These are phyloP conservation scores for Chymomyza costata DNA, from an alignment of 1,140 invertebrate genomes.

Conservation along the genomic window DNA sequence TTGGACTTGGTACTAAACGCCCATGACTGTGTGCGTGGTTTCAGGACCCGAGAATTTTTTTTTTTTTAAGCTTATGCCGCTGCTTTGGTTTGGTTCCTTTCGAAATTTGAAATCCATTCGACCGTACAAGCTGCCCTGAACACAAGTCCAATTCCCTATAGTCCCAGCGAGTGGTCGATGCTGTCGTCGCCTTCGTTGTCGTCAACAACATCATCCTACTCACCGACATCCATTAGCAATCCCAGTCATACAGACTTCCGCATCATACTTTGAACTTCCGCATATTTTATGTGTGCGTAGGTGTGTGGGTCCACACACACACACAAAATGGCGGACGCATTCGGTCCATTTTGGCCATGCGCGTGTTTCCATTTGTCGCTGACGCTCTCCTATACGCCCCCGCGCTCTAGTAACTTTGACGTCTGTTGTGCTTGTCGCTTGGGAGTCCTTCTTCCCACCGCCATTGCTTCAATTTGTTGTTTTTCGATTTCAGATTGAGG, in stretches of 20 bases:
- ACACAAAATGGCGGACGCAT: slow-evolving; percentile 60
- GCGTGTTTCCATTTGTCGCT: slow-evolving; percentile 36
- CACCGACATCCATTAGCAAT: slow-evolving; percentile 68
- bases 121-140: slow-evolving; percentile 50
- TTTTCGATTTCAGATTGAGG: slow-evolving; percentile 11
- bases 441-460: slow-evolving; percentile 14
- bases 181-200: slow-evolving; percentile 9
- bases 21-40: slow-evolving; percentile 48
- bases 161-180: too few relatives aligned
- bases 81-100: slow-evolving; percentile 33
- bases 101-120: slow-evolving; percentile 57
- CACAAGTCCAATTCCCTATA: too few relatives aligned
- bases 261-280: slow-evolving; percentile 70
- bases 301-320: slow-evolving; percentile 12
- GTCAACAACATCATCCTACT: slow-evolving; percentile 17
- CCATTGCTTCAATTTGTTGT: slow-evolving; percentile 23
- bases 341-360: slow-evolving; percentile 55
- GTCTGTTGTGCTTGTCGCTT: slow-evolving; percentile 36
- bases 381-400: neutral
- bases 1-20: slow-evolving; percentile 69
- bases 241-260: slow-evolving; percentile 70
- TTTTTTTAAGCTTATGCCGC: too few relatives aligned
- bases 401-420: slow-evolving; percentile 11
- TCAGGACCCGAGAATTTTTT: slow-evolving; percentile 24
- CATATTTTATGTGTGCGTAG: slow-evolving; percentile 49